Base-by-base conservation (phyloP, 1,140 invertebrate species). In the Trichonephila clavata region DNA sequence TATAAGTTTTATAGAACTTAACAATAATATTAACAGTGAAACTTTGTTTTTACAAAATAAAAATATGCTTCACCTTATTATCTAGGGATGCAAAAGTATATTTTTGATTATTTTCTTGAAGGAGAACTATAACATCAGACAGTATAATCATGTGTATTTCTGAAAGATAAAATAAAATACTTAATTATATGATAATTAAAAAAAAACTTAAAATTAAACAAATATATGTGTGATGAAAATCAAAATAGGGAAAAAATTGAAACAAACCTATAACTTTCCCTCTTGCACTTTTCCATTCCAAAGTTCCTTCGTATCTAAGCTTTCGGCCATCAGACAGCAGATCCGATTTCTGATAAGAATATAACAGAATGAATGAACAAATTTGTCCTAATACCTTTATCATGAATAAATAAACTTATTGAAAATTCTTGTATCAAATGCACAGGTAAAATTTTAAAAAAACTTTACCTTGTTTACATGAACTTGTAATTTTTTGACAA, bases 101-200 rank as follows among this genome's bases (percentile, higher is more conserved):
- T 95, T 96, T 97, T 95, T 98, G 97, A 93, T 97, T 97, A 95
- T 97, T 98, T 95, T 99, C 98, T 95, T 97, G 97, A 77, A 99
- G 96, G 95, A 99, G 99, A 96, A 99, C 98, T 32, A 99, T 96
- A 77, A 99, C 97, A 95, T 99, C 98, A 2, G 98, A 98, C 13
- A 99, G 96, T 18, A 99, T 98, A 90, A 99, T 98, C 71, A 98
- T 98, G 20, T 98, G 96, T 0, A 99, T 97, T 60, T 96, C 97
- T 97, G 95, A 94, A 94, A 94, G 90, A 93, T 87, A 18, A 81
- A 20, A 94, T 16, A 4, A 3, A 2, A 32, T 71, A 27, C 32
- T 71, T 27, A 71, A 16, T 71, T 32, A 16, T 32, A 27, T 27
- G 4, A 39, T 39, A 39, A 39, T 71, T 5, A 16, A 32, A 14